Conservation (phyloP, 2,113 vertebrate genomes). For the Ascaphus truei region DNA sequence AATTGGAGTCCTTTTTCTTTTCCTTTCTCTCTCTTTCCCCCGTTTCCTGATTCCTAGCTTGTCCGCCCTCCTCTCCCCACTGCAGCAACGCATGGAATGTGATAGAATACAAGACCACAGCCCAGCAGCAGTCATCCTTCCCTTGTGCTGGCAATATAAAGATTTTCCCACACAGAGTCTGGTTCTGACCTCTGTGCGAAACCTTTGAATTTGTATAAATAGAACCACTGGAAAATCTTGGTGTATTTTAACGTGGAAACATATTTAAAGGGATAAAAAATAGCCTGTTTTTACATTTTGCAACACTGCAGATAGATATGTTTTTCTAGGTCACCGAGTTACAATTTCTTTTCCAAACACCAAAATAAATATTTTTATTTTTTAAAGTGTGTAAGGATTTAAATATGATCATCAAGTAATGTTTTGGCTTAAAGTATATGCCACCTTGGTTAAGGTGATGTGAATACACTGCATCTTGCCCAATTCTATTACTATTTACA, state of each 20-base stretch:
- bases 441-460: too few relatives aligned
- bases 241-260: slow-evolving; percentile 51
- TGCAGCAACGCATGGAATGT: slow-evolving; percentile 69
- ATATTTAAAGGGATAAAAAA: too few relatives aligned
- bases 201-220: slow-evolving; percentile 73
- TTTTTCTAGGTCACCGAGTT: background rate
- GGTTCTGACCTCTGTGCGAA: slow-evolving; percentile 69
- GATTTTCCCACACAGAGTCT: slow-evolving; percentile 71
- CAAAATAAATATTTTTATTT: too few relatives aligned
- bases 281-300: background rate
- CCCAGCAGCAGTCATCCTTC: slow-evolving; percentile 62
- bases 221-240: slow-evolving; percentile 76
- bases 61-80: slow-evolving; percentile 59
- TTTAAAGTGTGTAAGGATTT: too few relatives aligned
- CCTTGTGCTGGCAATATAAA: slow-evolving; percentile 59
- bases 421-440: too few relatives aligned
- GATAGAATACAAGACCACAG: slow-evolving; percentile 64
- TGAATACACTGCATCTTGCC: too few relatives aligned
- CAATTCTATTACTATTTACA: too few relatives aligned
- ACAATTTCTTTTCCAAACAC: background rate
- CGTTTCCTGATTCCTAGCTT: background rate
- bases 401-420: too few relatives aligned
- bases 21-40: background rate
- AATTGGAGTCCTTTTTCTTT: too few relatives aligned
- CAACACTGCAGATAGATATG: background rate